phyloP scores from a whole-genome alignment of 2,888 invertebrate genomes.

The Apamea sordens region DNA sequence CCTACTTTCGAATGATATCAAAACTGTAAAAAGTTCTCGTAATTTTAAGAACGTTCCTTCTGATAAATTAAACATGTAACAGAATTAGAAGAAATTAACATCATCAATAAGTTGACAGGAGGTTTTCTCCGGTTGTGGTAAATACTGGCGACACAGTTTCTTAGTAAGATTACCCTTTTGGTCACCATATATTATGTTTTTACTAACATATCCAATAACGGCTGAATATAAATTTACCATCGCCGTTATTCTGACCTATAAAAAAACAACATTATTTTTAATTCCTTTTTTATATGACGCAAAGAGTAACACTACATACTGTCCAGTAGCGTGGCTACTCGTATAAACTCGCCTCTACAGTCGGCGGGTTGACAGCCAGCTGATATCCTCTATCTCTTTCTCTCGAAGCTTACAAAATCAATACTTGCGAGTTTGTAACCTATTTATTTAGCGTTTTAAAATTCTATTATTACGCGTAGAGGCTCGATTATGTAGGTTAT shows the following conservation, averaged over 20 bases:
- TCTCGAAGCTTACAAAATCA: constrained; percentile 46
- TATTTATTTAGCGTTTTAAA: constrained; percentile 36
- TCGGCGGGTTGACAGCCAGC: constrained; percentile 50
- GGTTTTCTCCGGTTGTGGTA: not conserved
- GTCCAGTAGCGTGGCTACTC: constrained; percentile 12
- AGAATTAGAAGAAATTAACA: not conserved
- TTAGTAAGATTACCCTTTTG: not conserved
- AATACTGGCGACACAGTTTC: not conserved
- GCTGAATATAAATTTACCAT: not conserved
- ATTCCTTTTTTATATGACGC: not conserved
- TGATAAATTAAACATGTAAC: not conserved
- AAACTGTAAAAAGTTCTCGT: not conserved
- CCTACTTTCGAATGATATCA: not conserved
- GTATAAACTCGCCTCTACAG: constrained; percentile 14
- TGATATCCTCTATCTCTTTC: constrained; percentile 52
- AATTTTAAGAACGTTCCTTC: not conserved
- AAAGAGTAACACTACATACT: not conserved
- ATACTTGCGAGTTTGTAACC: constrained; percentile 55
- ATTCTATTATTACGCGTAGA: constrained; percentile 10
- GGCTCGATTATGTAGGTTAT: not conserved
- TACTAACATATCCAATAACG: no score
- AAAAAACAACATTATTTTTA: not conserved
- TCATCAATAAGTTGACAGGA: not conserved
- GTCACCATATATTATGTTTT: not conserved
- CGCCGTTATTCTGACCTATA: not conserved